Conservation (phyloP, 2,113 vertebrate species). For the Spheniscus mendiculus region DNA sequence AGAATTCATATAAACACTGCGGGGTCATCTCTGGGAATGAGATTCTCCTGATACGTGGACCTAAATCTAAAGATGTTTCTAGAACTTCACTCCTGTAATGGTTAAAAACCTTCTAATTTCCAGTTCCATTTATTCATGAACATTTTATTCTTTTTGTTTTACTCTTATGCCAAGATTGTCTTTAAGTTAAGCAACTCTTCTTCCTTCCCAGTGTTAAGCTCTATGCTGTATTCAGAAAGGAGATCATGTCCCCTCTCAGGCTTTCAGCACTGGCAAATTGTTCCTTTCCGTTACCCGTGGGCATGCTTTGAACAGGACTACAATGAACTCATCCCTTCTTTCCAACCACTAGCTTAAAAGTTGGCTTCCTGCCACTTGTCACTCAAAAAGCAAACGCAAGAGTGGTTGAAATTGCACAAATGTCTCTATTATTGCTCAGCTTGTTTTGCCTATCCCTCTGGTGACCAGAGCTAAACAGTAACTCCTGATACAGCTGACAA, state of each 20-base stretch:
- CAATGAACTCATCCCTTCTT: not conserved
- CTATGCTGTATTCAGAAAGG: not conserved
- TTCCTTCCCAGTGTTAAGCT: not conserved
- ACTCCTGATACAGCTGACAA: not conserved
- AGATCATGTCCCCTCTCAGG: not conserved
- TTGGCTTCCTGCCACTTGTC: conserved; percentile 37
- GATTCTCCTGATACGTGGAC: not conserved
- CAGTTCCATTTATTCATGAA: not conserved
- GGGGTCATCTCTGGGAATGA: not conserved
- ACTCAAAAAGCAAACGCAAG: not conserved
- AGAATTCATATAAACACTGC: not conserved
- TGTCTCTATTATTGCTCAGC: not conserved
- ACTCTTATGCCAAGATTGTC: not conserved
- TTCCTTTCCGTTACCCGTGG: not conserved
- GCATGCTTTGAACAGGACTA: not conserved
- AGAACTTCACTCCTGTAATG: not conserved
- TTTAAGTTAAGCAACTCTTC: not conserved
- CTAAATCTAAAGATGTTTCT: not conserved
- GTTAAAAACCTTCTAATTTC: not conserved
- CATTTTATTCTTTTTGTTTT: not conserved
- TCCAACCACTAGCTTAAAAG: not conserved
- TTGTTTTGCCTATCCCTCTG: conserved; percentile 10
- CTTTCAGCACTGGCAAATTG: not conserved
- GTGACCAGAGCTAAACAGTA: not conserved
- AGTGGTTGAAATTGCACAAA: not conserved